Evolutionary conservation across 2,888 invertebrate genomes (phyloP), one percentile per base, ranked within the genome.

Genomic region (Nomada fucata): DNA sequence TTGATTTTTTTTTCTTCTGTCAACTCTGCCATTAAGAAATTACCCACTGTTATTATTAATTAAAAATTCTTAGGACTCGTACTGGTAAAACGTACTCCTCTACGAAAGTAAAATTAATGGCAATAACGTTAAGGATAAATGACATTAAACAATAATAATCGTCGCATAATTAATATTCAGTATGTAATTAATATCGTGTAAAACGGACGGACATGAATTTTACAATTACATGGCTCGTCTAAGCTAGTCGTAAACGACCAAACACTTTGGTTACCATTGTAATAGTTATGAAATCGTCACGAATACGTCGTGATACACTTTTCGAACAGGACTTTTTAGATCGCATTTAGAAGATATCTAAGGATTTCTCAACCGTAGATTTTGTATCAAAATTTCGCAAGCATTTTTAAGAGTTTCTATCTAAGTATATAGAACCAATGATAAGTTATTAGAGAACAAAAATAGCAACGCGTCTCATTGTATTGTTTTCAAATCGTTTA

Each of bases 381-480:
- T 88, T 88, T 88, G 29, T 88, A 88, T 83, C 61, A 67, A 65
- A 84, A 80, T 82, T 83, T 70, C 71, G 47, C 55, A 63, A 69
- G 76, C 29, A 55, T 83, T 80, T 86, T 59, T 85, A 85, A 69
- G 53, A 57, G 57, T 73, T 79, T 85, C 72, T 79, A 60, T 67
- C 47, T 57, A 42, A 64, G 71, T 29, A 60, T 23, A 67, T 59
- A 74, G 44, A 20, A 15, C 29, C 23, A 13, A 36, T 20, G 50
- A 67, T 78, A 53, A 67, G 55, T 63, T 78, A 73, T 59, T 71
- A 55, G 55, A 26, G 64, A 57, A 71, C 42, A 29, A 44, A 18
- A 11, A 52, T 61, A 52, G 61, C 57, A 53, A 64, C 57, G 68
- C 61, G 20, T 74, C 59, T 23, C 10, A 47, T 47, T 47, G 47